Base-by-base conservation (phyloP, 2,888 invertebrate species). In the Auanema freiburgensis region DNA sequence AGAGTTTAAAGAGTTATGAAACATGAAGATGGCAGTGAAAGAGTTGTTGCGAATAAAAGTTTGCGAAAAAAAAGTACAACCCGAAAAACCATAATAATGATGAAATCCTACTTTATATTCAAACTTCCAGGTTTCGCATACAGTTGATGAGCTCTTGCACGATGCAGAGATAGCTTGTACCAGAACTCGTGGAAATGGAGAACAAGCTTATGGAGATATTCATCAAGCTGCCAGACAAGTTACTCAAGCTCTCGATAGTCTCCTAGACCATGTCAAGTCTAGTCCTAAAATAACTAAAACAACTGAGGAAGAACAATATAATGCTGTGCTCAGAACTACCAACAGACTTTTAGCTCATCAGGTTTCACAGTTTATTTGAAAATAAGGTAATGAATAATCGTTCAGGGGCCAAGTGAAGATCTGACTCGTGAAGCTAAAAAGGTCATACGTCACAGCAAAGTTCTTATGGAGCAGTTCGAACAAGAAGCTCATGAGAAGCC, bases 311-410 rank as follows among this genome's bases (percentile, higher is more conserved):
- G 90, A 90, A 33, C 89, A 90, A 1, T 93, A 96, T 12, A 94
- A 95, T 85, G 90, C 90, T 44, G 94, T 97, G 74, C 88, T 95
- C 83, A 88, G 90, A 2, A 92, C 93, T 10, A 92, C 93, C 4
- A 94, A 96, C 84, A 89, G 91, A 54, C 87, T 98, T 55, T 90
- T 91, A 63, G 90, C 91, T 23, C 78, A 77, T 56, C 73, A 75
- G 58, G 75, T 71, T 50, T n/a, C n/a, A 33, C 4, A 33, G 8
- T 33, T 33, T 33, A 5, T 10, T 18, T 11, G 18, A 18, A 8
- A 6, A 4, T n/a, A 40, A 8, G 5, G 14, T n/a, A 40, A 3
- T 16, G 33, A 16, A 0, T 33, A 1, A 11, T 40, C 33, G n/a
- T 57, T 50, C 42, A 65, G 64, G 73, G 73, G 55, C 73, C 73